Evolutionary conservation across 37 sponge, comb jelly and placozoan genomes (phyloP), one percentile per base, ranked within the genome.

Genomic region (Halichondria panicea): DNA sequence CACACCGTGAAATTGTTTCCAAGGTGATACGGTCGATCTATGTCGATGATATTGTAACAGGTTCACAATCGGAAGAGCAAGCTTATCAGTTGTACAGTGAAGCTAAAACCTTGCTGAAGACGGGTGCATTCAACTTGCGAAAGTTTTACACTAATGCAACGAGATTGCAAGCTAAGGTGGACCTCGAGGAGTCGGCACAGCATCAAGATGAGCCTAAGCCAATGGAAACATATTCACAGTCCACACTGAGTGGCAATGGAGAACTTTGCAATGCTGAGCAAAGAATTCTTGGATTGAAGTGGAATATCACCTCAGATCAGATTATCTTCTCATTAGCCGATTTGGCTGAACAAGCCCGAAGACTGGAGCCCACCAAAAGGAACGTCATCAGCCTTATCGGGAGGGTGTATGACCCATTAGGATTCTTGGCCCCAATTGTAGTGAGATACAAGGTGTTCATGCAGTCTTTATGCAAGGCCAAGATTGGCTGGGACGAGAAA

Each of bases 1-100:
- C 58, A n/a, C 7, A 72, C 37, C 38, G 38, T 18, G 28, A 19
- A 11, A 27, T 85, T 0, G 69, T 86, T 38, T 15, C 13, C 7
- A 44, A 42, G 9, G 34, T 85, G 59, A 42, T 66, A 2, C 37
- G 42, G 21, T 85, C 86, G 0, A 63, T 66, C 8, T 85, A 85
- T 54, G 86, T 85, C 53, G 86, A 85, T 37, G 79, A 85, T 63
- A 70, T 84, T 24, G 43, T 73, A 53, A 33, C 74, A 56, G 86
- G 86, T 50, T 74, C 58, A 33, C 30, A 64, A 48, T 46, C 54
- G 66, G 86, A 84, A 53, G 78, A 76, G 12, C 44, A 77, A 50
- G 78, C 57, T 3, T 79, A 57, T 37, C 24, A 55, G 3, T 28
- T 78, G 15, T 85, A 65, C 74, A 45, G 37, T 3, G 57, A 54